Evolutionary conservation across 1,140 invertebrate species (phyloP).

Genomic region (Ceratosolen solmsi): DNA sequence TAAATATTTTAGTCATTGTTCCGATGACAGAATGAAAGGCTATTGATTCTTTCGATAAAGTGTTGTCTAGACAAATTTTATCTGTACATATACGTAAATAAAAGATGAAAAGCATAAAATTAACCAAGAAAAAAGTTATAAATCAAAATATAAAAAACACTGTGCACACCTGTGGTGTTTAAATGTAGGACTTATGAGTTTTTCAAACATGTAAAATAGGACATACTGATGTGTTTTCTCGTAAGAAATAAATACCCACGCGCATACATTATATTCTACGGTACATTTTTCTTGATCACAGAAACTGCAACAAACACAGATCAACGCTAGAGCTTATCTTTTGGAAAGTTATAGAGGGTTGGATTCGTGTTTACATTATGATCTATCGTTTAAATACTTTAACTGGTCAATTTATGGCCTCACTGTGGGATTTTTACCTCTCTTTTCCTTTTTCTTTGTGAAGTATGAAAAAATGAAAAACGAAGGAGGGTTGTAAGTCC

Average conservation of each 20-base stretch:
- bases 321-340: constrained; percentile 51
- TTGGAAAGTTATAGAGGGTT: not conserved
- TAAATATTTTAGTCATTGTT: not conserved
- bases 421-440: constrained; percentile 50
- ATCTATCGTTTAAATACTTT: constrained; percentile 70
- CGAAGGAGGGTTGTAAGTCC: not conserved
- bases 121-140: constrained; percentile 69
- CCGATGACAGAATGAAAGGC: not conserved
- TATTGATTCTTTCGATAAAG: constrained; percentile 25
- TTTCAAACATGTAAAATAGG: constrained; percentile 56
- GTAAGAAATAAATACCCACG: not conserved
- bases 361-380: constrained; percentile 72
- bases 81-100: constrained; percentile 67
- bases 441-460: constrained; percentile 38
- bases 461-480: not conserved
- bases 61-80: constrained; percentile 64
- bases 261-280: not conserved
- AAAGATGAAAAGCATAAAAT: constrained; percentile 68
- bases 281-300: constrained; percentile 30
- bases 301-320: constrained; percentile 57
- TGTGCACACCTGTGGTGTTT: constrained; percentile 52
- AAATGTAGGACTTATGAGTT: constrained; percentile 69
- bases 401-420: constrained; percentile 68
- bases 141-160: constrained; percentile 73
- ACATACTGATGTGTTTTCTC: constrained; percentile 50